Conservation (phyloP, 2,797 vertebrate genomes). For the Rhabdomys pumilio region DNA sequence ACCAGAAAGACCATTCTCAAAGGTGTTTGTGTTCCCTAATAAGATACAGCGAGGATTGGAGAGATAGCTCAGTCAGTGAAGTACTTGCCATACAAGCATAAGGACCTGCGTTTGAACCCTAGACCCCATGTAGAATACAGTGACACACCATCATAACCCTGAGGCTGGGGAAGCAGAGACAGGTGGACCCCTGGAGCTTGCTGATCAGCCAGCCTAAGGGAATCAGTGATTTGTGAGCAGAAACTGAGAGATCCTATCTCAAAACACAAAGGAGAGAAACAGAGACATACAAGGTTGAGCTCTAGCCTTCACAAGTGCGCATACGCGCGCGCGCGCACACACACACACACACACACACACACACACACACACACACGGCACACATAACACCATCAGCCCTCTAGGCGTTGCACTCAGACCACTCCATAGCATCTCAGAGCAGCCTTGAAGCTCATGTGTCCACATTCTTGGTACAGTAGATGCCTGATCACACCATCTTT, state of each 20-base stretch:
- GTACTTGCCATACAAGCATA: neutral
- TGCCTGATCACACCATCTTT: neutral
- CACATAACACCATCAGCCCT: fast-evolving
- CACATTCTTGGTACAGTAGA: neutral
- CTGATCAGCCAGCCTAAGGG: neutral
- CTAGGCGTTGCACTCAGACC: neutral
- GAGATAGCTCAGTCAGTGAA: neutral
- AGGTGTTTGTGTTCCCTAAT: neutral
- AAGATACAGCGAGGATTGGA: neutral
- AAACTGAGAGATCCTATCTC: neutral
- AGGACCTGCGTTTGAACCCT: neutral
- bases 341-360: neutral
- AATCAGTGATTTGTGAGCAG: neutral
- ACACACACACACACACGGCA: neutral
- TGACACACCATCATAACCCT: neutral
- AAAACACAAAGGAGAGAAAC: neutral
- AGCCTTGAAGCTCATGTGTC: neutral
- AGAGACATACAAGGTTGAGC: neutral
- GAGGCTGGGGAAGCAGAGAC: neutral
- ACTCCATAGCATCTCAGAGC: neutral
- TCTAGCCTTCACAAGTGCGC: neutral
- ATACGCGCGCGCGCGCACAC: too few relatives aligned
- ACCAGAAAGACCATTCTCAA: neutral
- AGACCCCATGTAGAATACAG: neutral
- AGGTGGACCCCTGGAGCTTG: neutral